Evolutionary conservation across 2,113 vertebrate species (phyloP).

Genomic region (Mobula hypostoma): DNA sequence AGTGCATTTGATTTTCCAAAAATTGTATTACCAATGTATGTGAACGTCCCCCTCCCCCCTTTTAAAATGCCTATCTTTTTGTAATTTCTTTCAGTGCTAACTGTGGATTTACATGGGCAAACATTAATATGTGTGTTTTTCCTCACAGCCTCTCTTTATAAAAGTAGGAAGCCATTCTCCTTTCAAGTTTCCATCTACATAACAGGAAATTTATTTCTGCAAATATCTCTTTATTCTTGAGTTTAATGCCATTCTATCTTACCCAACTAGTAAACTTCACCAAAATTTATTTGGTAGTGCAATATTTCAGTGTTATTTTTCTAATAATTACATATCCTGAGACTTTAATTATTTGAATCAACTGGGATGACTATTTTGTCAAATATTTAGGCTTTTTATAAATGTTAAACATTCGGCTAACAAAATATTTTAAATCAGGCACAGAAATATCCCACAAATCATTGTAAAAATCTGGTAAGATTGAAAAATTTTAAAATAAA

Average conservation of each 20-base stretch:
- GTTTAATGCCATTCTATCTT: not conserved
- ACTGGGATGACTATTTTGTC: not conserved
- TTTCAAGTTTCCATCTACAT: not conserved
- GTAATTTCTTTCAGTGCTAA: not conserved
- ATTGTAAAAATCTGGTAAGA: too few species aligned
- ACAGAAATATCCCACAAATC: not conserved
- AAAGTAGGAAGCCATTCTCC: not conserved
- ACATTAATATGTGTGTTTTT: not conserved
- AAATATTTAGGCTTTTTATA: not conserved
- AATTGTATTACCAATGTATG: not conserved
- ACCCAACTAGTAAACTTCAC: not conserved
- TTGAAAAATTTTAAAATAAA: not conserved
- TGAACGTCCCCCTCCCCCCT: not conserved
- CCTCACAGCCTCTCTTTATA: not conserved
- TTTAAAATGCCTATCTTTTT: not conserved
- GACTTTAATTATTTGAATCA: not conserved
- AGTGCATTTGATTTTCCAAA: not conserved
- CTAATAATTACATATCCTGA: not conserved
- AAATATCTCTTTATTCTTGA: not conserved
- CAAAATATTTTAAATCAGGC: not conserved
- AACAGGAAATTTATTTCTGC: not conserved
- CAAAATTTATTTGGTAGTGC: not conserved
- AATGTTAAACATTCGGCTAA: not conserved
- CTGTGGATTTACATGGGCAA: not conserved
- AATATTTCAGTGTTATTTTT: not conserved